phyloP scores from a whole-genome alignment of 2,113 vertebrate species.

The Tragelaphus strepsiceros region DNA sequence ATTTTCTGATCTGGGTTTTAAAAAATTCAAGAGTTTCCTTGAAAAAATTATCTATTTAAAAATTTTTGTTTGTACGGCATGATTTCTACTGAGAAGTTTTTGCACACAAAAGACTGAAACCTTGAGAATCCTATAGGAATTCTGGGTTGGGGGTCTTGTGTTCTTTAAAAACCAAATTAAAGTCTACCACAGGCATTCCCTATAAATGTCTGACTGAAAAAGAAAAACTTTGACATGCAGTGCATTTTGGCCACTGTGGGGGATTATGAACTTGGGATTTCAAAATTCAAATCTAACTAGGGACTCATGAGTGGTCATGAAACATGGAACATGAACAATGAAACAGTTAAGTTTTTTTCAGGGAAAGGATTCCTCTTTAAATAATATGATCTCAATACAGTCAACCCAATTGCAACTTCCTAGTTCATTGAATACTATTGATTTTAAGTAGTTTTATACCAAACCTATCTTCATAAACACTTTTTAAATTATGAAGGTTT shows the following conservation, averaged over 20 bases:
- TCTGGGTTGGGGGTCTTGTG: neutral
- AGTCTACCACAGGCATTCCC: neutral
- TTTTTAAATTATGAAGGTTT: neutral
- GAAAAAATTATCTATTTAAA: neutral
- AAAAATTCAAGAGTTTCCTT: neutral
- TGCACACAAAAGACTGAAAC: neutral
- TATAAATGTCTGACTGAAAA: neutral
- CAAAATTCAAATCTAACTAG: neutral
- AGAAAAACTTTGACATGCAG: neutral
- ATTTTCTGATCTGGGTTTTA: neutral
- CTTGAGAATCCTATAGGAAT: neutral
- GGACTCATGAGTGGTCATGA: neutral
- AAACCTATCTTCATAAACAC: neutral
- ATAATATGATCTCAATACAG: neutral
- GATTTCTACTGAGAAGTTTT: neutral
- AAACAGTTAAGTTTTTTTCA: neutral
- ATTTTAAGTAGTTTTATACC: neutral
- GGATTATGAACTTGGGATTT: neutral
- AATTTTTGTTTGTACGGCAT: neutral
- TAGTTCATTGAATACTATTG: neutral
- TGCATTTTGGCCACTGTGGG: neutral
- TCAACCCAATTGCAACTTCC: neutral
- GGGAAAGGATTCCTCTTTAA: neutral
- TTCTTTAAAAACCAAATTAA: neutral
- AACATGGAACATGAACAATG: neutral